These are phyloP conservation scores for Phthorimaea operculella DNA, from an alignment of 1,140 invertebrate species.

Conservation along the genomic window DNA sequence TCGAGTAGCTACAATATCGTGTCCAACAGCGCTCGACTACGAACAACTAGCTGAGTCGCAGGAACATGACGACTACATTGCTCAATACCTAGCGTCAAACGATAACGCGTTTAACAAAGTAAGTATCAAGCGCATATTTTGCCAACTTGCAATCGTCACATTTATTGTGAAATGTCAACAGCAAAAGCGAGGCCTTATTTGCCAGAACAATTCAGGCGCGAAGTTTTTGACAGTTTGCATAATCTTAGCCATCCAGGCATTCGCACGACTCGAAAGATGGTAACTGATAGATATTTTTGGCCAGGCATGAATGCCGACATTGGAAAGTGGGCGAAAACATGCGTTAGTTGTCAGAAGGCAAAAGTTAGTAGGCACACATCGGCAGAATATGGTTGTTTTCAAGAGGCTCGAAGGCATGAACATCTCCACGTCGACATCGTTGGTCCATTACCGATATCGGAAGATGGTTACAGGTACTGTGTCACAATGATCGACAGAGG, in stretches of 20 bases:
- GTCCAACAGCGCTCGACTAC: background rate
- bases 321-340: conserved; percentile 16
- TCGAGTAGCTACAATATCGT: background rate
- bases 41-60: conserved; percentile 2
- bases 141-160: background rate
- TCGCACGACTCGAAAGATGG: conserved; percentile 12
- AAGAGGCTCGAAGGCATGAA: background rate
- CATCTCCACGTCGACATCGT: too few species aligned
- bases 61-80: background rate
- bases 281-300: conserved; percentile 30
- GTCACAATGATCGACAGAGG: too few species aligned
- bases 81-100: background rate
- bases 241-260: conserved; percentile 26
- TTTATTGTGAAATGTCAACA: conserved; percentile 5
- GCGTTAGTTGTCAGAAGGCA: conserved; percentile 21
- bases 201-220: background rate
- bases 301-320: conserved; percentile 22
- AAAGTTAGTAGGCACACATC: conserved; percentile 23
- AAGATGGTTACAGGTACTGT: too few species aligned
- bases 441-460: too few species aligned
- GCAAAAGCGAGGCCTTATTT: conserved; percentile 4
- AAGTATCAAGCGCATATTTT: background rate
- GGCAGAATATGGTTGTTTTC: background rate
- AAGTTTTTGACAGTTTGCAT: conserved; percentile 14
- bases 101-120: background rate